A percentile compares a stretch with the other conserved stretches of the same genome.
Evolutionary conservation across 2,888 invertebrate genomes (phyloP).

Genomic region (Dilophus febrilis): DNA sequence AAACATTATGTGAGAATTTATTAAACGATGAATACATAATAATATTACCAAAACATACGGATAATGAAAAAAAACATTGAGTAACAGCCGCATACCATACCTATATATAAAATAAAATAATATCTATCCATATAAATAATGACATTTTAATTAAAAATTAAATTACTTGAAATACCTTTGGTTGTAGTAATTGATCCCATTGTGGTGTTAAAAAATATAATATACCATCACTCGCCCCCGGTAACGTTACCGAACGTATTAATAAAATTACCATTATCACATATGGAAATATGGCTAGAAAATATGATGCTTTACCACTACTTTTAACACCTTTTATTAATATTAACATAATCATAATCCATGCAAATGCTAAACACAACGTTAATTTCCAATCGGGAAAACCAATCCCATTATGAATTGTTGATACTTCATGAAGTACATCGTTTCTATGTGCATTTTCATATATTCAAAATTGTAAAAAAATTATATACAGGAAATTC

Average conservation of each 20-base stretch:
- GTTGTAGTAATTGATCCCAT: conserved; percentile 43
- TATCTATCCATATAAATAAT: background rate
- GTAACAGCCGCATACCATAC: conserved; percentile 48
- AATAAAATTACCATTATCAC: conserved; percentile 44
- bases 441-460: conserved; percentile 26
- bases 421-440: conserved; percentile 33
- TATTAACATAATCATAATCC: conserved; percentile 35
- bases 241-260: conserved; percentile 40
- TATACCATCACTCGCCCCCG: conserved; percentile 43
- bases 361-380: conserved; percentile 34
- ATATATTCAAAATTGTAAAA: background rate
- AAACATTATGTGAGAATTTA: conserved; percentile 39
- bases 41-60: conserved; percentile 44
- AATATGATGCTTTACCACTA: conserved; percentile 53
- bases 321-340: conserved; percentile 38
- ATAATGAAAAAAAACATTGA: conserved; percentile 45
- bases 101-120: conserved; percentile 20
- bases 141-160: background rate
- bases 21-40: conserved; percentile 46
- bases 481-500: background rate
- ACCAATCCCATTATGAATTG: conserved; percentile 37
- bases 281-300: conserved; percentile 57
- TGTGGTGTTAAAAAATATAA: conserved; percentile 46
- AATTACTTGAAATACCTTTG: conserved; percentile 26
- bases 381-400: conserved; percentile 35